A percentile compares a stretch with the other conserved stretches of the same genome.
Conservation (phyloP, 2,888 invertebrate species). For the Brassicogethes aeneus region DNA sequence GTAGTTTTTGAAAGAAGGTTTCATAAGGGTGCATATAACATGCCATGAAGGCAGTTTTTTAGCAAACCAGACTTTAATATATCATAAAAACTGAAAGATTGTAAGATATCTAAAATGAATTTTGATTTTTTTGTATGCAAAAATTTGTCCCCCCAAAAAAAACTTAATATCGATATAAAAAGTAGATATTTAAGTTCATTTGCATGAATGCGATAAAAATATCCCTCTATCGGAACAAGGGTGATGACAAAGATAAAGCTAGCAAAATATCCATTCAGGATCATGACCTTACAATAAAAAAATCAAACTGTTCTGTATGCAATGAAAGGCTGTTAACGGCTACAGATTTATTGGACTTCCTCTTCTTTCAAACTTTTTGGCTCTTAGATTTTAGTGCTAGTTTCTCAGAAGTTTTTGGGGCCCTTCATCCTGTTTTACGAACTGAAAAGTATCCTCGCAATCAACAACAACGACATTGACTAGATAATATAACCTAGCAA, state of each 20-base stretch:
- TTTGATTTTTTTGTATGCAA: not conserved
- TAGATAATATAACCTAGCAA: not conserved
- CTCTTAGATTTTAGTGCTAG: slow-evolving; percentile 20
- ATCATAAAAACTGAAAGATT: not conserved
- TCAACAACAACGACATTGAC: slow-evolving; percentile 6
- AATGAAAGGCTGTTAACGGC: slow-evolving; percentile 30
- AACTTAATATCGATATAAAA: not conserved
- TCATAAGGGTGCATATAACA: too few relatives aligned
- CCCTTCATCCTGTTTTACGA: slow-evolving; percentile 22
- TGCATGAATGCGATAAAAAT: not conserved
- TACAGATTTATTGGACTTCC: slow-evolving; percentile 32
- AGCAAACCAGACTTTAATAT: too few relatives aligned
- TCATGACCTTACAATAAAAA: slow-evolving; percentile 20
- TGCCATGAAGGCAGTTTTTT: too few relatives aligned
- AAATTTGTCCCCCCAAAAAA: not conserved
- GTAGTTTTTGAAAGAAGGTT: too few relatives aligned
- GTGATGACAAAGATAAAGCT: not conserved
- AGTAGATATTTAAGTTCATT: slow-evolving; percentile 1
- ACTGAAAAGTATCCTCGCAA: slow-evolving; percentile 18
- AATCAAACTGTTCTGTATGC: slow-evolving; percentile 31
- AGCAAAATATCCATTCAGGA: slow-evolving; percentile 1
- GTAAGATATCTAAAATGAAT: not conserved
- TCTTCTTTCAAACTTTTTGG: slow-evolving; percentile 19
- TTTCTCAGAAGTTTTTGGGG: slow-evolving; percentile 16
- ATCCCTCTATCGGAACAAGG: not conserved